These are phyloP conservation scores for Steinernema hermaphroditum DNA, from an alignment of 2,888 invertebrate genomes.

Conservation along the genomic window DNA sequence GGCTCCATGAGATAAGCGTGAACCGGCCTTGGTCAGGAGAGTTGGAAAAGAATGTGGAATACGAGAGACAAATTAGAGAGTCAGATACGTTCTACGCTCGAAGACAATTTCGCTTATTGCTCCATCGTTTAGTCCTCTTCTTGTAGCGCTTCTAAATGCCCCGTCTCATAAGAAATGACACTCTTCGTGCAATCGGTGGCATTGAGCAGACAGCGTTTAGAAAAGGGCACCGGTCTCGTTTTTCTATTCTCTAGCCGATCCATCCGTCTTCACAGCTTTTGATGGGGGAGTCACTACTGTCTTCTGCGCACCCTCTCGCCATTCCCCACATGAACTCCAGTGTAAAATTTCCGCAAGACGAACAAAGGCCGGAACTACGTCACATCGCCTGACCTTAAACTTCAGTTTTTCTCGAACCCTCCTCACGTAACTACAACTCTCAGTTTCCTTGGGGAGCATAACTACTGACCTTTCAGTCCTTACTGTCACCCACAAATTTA, in stretches of 20 bases:
- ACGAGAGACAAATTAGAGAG: background rate
- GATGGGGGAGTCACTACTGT: background rate
- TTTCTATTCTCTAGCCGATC: background rate
- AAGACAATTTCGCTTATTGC: background rate
- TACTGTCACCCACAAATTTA: slow-evolving; percentile 18
- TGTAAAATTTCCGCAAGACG: slow-evolving; percentile 18
- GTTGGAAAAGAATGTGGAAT: background rate
- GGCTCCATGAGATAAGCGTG: slow-evolving; percentile 12
- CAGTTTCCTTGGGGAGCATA: slow-evolving; percentile 22
- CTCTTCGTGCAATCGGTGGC: too few relatives aligned
- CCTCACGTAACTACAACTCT: slow-evolving; percentile 18
- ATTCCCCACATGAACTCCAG: slow-evolving; percentile 1
- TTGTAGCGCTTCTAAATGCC: too few relatives aligned
- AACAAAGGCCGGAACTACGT: slow-evolving; percentile 25
- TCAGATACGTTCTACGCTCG: background rate
- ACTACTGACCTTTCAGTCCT: slow-evolving; percentile 12
- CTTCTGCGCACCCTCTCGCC: background rate
- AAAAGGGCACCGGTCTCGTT: slow-evolving; percentile 25
- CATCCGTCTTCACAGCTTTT: background rate
- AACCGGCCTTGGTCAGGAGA: background rate
- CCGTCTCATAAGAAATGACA: too few relatives aligned
- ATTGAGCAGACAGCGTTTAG: background rate
- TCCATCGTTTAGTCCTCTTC: too few relatives aligned
- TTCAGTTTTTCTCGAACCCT: slow-evolving; percentile 2
- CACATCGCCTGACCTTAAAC: slow-evolving; percentile 16